These are phyloP conservation scores for Hyles lineata DNA, from an alignment of 2,888 invertebrate genomes.

Conservation along the genomic window DNA sequence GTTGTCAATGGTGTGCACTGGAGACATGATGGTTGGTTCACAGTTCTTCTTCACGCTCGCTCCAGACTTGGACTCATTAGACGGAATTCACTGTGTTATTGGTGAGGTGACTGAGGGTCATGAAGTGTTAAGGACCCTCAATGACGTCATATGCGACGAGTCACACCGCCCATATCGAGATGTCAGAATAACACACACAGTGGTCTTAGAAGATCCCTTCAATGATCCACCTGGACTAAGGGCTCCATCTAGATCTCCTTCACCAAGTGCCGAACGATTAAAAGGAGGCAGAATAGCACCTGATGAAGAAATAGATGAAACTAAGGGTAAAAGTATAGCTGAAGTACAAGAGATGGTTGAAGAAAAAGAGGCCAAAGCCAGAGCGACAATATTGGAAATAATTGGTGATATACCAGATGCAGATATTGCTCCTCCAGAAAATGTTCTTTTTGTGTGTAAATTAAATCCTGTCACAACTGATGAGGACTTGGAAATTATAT, in stretches of 20 bases:
- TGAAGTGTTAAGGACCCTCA: slow-evolving; percentile 94
- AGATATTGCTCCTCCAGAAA: slow-evolving; percentile 99
- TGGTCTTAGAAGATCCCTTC: slow-evolving; percentile 97
- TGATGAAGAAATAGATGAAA: slow-evolving; percentile 97
- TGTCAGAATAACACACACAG: slow-evolving; percentile 97
- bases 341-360: slow-evolving; percentile 95
- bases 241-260: slow-evolving; percentile 94
- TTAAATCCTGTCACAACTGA: slow-evolving; percentile 99
- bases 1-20: slow-evolving; percentile 97
- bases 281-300: slow-evolving; percentile 95
- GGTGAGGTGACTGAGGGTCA: slow-evolving; percentile 97
- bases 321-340: slow-evolving; percentile 91
- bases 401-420: slow-evolving; percentile 99
- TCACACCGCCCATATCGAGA: slow-evolving; percentile 96
- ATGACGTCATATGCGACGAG: slow-evolving; percentile 97
- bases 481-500: slow-evolving; percentile 98
- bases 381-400: slow-evolving; percentile 99
- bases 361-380: slow-evolving; percentile 96
- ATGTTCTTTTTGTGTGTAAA: slow-evolving; percentile 99
- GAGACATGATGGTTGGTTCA: slow-evolving; percentile 94
- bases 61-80: slow-evolving; percentile 94
- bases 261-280: slow-evolving; percentile 92
- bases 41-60: slow-evolving; percentile 98
- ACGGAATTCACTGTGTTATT: slow-evolving; percentile 96
- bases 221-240: slow-evolving; percentile 92